Evolutionary conservation across 2,888 invertebrate genomes (phyloP).

Genomic region (Diaperis boleti): DNA sequence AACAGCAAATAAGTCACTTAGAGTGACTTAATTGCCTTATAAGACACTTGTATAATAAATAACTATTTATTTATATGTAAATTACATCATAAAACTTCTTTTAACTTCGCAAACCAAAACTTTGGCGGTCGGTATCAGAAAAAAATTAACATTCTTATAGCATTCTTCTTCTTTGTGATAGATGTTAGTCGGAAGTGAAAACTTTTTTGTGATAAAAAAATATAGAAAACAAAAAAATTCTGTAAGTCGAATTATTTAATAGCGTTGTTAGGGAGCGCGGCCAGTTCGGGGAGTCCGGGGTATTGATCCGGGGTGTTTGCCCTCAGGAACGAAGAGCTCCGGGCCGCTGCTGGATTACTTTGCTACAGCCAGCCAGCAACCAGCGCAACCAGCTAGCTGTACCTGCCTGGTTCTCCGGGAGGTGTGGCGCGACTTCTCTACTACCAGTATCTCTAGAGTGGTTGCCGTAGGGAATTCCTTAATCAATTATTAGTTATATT

Average conservation of each 20-base stretch:
- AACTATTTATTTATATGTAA: too few species aligned
- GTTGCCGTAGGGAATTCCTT: conserved; percentile 36
- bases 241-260: conserved; percentile 40
- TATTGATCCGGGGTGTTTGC: conserved; percentile 44
- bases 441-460: conserved; percentile 30
- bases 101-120: background rate
- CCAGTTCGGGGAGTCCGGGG: conserved; percentile 42
- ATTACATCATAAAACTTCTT: too few species aligned
- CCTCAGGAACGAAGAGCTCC: conserved; percentile 47
- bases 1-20: too few species aligned
- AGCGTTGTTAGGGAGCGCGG: conserved; percentile 44
- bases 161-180: conserved; percentile 17
- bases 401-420: conserved; percentile 41
- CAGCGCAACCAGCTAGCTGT: conserved; percentile 30
- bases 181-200: conserved; percentile 33
- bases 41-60: too few species aligned
- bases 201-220: conserved; percentile 35
- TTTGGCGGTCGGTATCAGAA: conserved; percentile 7
- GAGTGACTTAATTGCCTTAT: too few species aligned
- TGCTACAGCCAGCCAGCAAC: conserved; percentile 32
- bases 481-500: conserved; percentile 36
- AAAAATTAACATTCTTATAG: conserved; percentile 35
- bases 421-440: conserved; percentile 38
- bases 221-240: conserved; percentile 23
- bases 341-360: conserved; percentile 44